Evolutionary conservation across 2,113 vertebrate genomes (phyloP).

Genomic region (Suricata suricatta): DNA sequence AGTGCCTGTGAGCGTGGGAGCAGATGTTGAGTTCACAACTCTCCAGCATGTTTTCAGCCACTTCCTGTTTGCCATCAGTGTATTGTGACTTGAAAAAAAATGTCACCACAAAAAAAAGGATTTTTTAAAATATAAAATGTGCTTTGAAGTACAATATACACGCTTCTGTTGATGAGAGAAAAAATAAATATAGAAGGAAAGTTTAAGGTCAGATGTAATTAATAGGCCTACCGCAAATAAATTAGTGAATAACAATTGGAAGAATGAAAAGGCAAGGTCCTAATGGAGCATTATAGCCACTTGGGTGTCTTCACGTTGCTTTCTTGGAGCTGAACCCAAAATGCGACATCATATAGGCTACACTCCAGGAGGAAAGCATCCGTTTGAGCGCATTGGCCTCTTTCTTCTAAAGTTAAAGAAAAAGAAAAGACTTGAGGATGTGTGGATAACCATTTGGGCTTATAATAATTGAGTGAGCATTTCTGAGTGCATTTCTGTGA

Average conservation of each 20-base stretch:
- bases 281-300: background rate
- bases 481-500: background rate
- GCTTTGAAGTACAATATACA: background rate
- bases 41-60: slow-evolving; percentile 23
- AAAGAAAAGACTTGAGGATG: background rate
- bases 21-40: background rate
- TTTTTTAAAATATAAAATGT: background rate
- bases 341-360: background rate
- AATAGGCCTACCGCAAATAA: background rate
- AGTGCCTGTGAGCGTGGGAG: background rate
- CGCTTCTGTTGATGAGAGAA: background rate
- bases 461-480: background rate
- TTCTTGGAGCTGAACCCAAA: background rate
- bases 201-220: slow-evolving; percentile 18
- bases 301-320: background rate
- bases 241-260: background rate
- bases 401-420: background rate
- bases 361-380: background rate
- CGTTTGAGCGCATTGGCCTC: background rate
- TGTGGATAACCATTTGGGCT: background rate
- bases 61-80: slow-evolving; percentile 24
- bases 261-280: background rate
- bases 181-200: slow-evolving; percentile 33
- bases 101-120: background rate
- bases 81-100: slow-evolving; percentile 10